These are phyloP conservation scores for Eupithecia insigniata DNA, from an alignment of 2,888 invertebrate species.

Conservation along the genomic window DNA sequence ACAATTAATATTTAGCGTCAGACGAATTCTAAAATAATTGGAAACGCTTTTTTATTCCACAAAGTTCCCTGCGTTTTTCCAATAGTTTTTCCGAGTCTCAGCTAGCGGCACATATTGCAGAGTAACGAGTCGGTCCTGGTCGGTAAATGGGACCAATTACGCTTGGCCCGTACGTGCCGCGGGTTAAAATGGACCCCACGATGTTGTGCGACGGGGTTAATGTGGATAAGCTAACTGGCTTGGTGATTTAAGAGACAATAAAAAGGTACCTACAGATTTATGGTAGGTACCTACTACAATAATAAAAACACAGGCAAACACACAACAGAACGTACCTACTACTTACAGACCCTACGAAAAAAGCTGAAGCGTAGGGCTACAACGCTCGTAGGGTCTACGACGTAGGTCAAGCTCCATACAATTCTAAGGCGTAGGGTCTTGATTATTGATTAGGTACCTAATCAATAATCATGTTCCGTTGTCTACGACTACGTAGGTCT, in stretches of 20 bases:
- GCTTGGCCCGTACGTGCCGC: conserved; percentile 77
- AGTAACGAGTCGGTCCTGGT: conserved; percentile 59
- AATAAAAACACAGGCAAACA: neutral
- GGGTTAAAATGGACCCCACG: conserved; percentile 66
- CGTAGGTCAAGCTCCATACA: no score
- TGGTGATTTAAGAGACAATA: neutral
- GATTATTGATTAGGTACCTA: no score
- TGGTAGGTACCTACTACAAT: neutral
- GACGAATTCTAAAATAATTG: neutral
- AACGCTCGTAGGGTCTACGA: neutral
- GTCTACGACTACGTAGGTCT: neutral
- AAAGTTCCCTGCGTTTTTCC: conserved; percentile 6
- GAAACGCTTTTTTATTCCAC: neutral
- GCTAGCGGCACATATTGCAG: conserved; percentile 34
- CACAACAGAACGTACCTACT: no score
- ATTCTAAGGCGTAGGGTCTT: neutral
- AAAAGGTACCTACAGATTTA: neutral
- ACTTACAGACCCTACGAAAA: no score
- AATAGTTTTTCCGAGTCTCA: conserved; percentile 29
- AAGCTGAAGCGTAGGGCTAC: no score
- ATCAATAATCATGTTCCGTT: no score
- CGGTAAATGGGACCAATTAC: conserved; percentile 82
- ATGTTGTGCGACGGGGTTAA: conserved; percentile 38
- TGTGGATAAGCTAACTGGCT: conserved; percentile 52
- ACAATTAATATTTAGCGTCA: neutral